phyloP scores from a whole-genome alignment of 2,888 invertebrate species.

The Schizaphis graminum region DNA sequence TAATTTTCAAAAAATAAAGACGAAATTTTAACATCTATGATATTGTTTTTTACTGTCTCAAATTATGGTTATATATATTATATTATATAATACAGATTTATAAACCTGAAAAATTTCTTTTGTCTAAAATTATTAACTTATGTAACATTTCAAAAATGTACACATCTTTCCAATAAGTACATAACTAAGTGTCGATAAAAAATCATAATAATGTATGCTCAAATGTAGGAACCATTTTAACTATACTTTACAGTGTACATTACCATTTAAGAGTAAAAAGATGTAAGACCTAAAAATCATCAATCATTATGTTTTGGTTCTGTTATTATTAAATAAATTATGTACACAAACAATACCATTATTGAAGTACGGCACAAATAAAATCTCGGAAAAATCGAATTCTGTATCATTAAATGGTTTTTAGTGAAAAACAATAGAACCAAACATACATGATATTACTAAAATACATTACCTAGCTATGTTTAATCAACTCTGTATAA shows the following conservation, averaged over 20 bases:
- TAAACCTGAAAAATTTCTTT: not conserved
- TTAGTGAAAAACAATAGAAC: not conserved
- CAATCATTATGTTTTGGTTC: not conserved
- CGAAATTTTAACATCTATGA: not conserved
- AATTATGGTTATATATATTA: not conserved
- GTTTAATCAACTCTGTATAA: not conserved
- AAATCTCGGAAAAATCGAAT: not conserved
- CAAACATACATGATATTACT: not conserved
- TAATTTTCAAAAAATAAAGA: not conserved
- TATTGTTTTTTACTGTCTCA: not conserved
- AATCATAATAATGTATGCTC: not conserved
- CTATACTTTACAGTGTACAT: not conserved
- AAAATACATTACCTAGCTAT: not conserved
- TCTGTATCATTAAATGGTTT: not conserved
- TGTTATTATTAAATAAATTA: not conserved
- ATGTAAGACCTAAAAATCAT: not conserved
- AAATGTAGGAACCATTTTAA: not conserved
- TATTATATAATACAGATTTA: too few relatives aligned
- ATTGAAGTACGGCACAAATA: not conserved
- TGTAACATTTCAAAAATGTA: not conserved
- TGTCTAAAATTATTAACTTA: not conserved
- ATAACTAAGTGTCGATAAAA: not conserved
- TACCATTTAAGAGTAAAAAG: not conserved
- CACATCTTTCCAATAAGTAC: too few relatives aligned
- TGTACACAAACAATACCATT: too few relatives aligned